Conservation (phyloP, 2,888 invertebrate species). For the Catocala sponsa region DNA sequence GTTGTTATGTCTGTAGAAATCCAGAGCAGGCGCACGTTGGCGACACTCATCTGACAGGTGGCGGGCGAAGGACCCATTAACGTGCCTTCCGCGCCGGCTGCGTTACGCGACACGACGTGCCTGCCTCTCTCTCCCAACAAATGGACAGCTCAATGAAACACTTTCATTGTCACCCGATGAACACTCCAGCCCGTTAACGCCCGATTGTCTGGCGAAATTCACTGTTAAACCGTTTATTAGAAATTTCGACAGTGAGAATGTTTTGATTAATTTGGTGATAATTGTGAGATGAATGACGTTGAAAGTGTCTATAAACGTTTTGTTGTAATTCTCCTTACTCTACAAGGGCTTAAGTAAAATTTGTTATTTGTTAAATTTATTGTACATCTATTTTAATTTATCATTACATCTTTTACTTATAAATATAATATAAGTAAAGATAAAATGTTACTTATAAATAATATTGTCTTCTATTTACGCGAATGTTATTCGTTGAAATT, state of each 20-base stretch:
- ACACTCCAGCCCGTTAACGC: slow-evolving; percentile 51
- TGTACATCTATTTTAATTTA: too few species aligned
- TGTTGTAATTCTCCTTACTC: not conserved
- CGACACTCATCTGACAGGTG: slow-evolving; percentile 82
- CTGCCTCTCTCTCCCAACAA: slow-evolving; percentile 49
- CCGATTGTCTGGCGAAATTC: slow-evolving; percentile 51
- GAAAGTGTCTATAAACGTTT: not conserved
- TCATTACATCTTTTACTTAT: too few species aligned
- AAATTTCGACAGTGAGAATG: slow-evolving; percentile 41
- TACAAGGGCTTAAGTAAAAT: too few species aligned
- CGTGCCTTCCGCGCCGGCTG: slow-evolving; percentile 63
- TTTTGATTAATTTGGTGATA: slow-evolving; percentile 44
- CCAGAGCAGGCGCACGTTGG: slow-evolving; percentile 51
- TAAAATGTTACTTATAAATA: too few species aligned
- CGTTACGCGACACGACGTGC: slow-evolving; percentile 58
- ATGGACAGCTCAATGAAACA: slow-evolving; percentile 66
- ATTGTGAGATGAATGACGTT: slow-evolving; percentile 20
- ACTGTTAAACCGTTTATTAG: slow-evolving; percentile 49
- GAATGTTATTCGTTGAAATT: too few species aligned
- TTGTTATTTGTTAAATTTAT: too few species aligned
- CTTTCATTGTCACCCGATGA: slow-evolving; percentile 61
- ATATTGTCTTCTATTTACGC: too few species aligned
- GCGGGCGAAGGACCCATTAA: slow-evolving; percentile 73
- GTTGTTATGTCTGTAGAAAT: slow-evolving; percentile 56
- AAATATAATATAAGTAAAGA: too few species aligned